Conservation (phyloP, 2,888 invertebrate genomes). For the Aethes cnicana region DNA sequence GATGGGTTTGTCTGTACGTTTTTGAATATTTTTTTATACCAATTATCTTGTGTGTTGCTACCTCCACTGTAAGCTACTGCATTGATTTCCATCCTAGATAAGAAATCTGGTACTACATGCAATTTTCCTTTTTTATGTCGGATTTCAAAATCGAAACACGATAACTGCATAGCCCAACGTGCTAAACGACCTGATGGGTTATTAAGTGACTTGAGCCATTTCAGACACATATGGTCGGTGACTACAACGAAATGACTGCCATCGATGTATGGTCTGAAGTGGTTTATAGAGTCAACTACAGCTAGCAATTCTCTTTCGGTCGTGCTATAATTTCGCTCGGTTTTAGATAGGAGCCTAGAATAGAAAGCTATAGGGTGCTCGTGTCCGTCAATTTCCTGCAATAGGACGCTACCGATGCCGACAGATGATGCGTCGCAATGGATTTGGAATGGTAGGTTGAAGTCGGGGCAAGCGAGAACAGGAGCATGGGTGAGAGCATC, state of each 20-base stretch:
- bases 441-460: neutral
- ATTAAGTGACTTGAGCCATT: neutral
- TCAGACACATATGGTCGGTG: slow-evolving; percentile 6
- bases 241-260: slow-evolving; percentile 1
- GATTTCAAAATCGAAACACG: slow-evolving; percentile 1
- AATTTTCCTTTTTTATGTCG: neutral
- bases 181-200: slow-evolving; percentile 5
- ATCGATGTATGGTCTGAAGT: slow-evolving; percentile 15
- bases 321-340: neutral
- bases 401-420: neutral
- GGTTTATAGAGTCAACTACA: slow-evolving; percentile 5
- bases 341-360: neutral
- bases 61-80: neutral
- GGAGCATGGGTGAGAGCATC: neutral
- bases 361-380: slow-evolving; percentile 8
- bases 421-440: neutral
- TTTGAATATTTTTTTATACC: no score
- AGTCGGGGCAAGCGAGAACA: neutral
- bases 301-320: slow-evolving; percentile 10
- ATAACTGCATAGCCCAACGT: neutral
- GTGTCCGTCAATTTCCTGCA: neutral
- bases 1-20: neutral
- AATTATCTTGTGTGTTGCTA: neutral
- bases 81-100: neutral
- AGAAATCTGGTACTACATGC: neutral